Base-by-base conservation (phyloP, 35 echinoderm and acorn worm species). In the Chiridota heheva region DNA sequence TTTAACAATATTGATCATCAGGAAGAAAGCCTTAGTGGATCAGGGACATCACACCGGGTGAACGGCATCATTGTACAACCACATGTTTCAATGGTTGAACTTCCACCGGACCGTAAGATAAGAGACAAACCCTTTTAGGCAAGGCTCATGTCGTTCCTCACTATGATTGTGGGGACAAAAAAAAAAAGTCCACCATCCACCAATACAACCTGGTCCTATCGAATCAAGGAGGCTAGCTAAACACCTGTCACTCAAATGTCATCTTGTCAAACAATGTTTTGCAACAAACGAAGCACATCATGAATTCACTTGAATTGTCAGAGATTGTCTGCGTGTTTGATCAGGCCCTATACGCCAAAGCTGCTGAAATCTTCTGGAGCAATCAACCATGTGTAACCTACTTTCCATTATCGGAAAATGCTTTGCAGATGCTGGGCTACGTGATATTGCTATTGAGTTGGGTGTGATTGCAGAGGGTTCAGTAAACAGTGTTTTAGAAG, bases 301-400 rank as follows among this genome's bases (percentile, higher is more conserved):
- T n/a, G n/a, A n/a, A n/a, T n/a, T n/a, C n/a, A n/a, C n/a, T n/a
- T n/a, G n/a, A n/a, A n/a, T n/a, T n/a, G n/a, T n/a, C n/a, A n/a
- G n/a, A n/a, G n/a, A n/a, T n/a, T n/a, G n/a, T n/a, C n/a, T n/a
- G n/a, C n/a, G n/a, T n/a, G n/a, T n/a, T n/a, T n/a, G n/a, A n/a
- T n/a, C n/a, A n/a, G n/a, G n/a, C n/a, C n/a, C n/a, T n/a, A n/a
- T n/a, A n/a, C n/a, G n/a, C n/a, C n/a, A n/a, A n/a, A n/a, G n/a
- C n/a, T n/a, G n/a, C n/a, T n/a, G n/a, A n/a, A n/a, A n/a, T n/a
- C n/a, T n/a, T n/a, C n/a, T n/a, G n/a, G n/a, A n/a, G n/a, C n/a
- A n/a, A n/a, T n/a, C n/a, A n/a, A 76, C 71, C 15, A 76, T 76
- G 3, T 76, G 71, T 40, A 78, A 78, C 46, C n/a, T 78, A 10